These are phyloP conservation scores for Suncus etruscus DNA, from an alignment of 2,113 vertebrate genomes.

Conservation along the genomic window DNA sequence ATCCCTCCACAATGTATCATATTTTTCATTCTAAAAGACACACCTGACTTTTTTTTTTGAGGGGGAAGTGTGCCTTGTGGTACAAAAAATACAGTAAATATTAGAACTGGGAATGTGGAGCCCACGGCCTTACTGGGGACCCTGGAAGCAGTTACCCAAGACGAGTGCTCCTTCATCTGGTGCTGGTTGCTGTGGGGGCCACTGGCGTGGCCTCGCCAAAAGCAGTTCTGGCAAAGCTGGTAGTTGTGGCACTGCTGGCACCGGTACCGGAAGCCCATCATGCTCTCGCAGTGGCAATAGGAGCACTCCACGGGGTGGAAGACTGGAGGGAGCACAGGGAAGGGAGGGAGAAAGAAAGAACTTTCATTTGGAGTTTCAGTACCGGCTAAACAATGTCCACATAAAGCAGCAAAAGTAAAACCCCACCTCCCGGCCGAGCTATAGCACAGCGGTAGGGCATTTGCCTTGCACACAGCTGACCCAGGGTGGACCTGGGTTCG, in stretches of 20 bases:
- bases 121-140: neutral
- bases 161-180: conserved; percentile 99
- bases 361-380: neutral
- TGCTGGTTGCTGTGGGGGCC: conserved; percentile 99
- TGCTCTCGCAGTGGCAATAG: conserved; percentile 97
- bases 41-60: too few relatives aligned
- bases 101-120: too few relatives aligned
- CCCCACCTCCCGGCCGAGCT: too few relatives aligned
- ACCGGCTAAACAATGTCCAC: too few relatives aligned
- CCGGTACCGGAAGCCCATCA: conserved; percentile 99
- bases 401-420: too few relatives aligned
- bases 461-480: too few relatives aligned
- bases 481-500: too few relatives aligned
- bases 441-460: too few relatives aligned
- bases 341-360: neutral
- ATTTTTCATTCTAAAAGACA: too few relatives aligned
- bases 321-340: conserved; percentile 81
- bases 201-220: conserved; percentile 97
- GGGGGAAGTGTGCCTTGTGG: too few relatives aligned
- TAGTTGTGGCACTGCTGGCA: conserved; percentile 99
- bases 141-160: conserved; percentile 91
- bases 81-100: too few relatives aligned
- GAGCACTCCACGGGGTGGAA: conserved; percentile 99
- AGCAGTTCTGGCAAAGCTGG: conserved; percentile 98
- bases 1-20: too few relatives aligned